Evolutionary conservation across 2,113 vertebrate genomes (phyloP).

Genomic region (Vicugna pacos): DNA sequence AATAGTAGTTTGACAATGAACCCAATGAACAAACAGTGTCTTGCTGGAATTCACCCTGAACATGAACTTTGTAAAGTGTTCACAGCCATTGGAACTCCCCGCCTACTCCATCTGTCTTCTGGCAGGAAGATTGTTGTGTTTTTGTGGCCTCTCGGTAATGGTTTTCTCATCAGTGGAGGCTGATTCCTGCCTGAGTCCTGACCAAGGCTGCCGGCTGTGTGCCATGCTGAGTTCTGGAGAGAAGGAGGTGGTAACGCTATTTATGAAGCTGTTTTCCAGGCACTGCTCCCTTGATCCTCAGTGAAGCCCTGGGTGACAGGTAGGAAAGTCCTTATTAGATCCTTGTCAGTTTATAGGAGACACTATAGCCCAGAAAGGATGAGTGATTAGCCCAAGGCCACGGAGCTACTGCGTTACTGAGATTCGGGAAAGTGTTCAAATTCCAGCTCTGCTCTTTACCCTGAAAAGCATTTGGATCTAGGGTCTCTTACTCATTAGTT

Average conservation of each 20-base stretch:
- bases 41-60: constrained; percentile 83
- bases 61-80: constrained; percentile 84
- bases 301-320: not conserved
- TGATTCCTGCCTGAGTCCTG: constrained; percentile 81
- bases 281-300: constrained; percentile 10
- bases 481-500: not conserved
- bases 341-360: not conserved
- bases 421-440: not conserved
- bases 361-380: not conserved
- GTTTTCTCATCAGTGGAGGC: constrained; percentile 87
- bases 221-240: constrained; percentile 77
- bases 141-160: constrained; percentile 83
- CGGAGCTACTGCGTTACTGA: not conserved
- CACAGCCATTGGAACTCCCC: constrained; percentile 82
- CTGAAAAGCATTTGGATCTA: not conserved
- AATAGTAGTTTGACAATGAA: constrained; percentile 36
- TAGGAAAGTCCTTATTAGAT: constrained; percentile 41
- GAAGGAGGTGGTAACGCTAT: constrained; percentile 58
- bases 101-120: constrained; percentile 82
- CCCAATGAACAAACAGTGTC: constrained; percentile 59
- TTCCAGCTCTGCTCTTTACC: not conserved
- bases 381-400: not conserved
- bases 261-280: constrained; percentile 60
- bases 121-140: constrained; percentile 86
- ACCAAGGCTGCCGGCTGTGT: constrained; percentile 77